These are phyloP conservation scores for Zosterops borbonicus DNA, from an alignment of 2,113 vertebrate species.

Conservation along the genomic window DNA sequence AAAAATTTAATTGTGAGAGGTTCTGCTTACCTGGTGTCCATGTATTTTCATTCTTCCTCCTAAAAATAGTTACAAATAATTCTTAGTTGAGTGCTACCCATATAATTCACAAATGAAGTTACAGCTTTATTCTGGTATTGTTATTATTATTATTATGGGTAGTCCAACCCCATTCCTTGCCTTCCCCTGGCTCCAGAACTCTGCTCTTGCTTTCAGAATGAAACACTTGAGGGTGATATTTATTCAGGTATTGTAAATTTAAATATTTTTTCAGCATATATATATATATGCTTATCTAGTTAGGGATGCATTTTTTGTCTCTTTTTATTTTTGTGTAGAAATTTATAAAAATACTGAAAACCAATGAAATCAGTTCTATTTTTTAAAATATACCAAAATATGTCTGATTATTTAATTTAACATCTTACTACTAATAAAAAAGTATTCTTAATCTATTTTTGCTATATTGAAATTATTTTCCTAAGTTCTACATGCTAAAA, in stretches of 20 bases:
- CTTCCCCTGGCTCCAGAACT: background rate
- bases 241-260: background rate
- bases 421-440: background rate
- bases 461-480: background rate
- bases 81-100: background rate
- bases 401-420: background rate
- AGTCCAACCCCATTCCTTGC: background rate
- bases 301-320: background rate
- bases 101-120: background rate
- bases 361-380: background rate
- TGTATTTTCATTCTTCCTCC: conserved; percentile 7
- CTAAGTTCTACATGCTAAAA: background rate
- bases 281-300: background rate
- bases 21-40: conserved; percentile 7
- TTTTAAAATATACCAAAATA: background rate
- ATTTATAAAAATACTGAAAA: background rate
- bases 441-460: background rate
- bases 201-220: background rate
- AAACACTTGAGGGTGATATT: background rate
- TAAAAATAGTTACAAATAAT: conserved; percentile 1
- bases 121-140: background rate
- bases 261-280: background rate
- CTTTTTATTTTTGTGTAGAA: background rate
- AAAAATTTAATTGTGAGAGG: background rate
- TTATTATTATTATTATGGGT: background rate